Evolutionary conservation across 2,888 invertebrate species (phyloP).

Genomic region (Notodonta ziczac): DNA sequence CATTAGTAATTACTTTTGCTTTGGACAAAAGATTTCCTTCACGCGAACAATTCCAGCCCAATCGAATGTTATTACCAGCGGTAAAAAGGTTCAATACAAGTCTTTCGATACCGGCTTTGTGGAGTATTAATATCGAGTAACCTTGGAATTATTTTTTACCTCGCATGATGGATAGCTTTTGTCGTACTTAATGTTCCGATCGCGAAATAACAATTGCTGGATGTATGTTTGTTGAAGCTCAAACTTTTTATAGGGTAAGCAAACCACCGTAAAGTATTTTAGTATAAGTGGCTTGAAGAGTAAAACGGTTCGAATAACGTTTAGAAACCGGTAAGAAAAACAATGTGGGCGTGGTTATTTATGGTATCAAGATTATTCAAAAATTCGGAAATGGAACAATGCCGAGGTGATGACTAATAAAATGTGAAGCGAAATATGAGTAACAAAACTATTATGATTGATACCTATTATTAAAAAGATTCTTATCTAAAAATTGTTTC

Average conservation of each 20-base stretch:
- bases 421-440: background rate
- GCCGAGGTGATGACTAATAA: background rate
- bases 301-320: too few species aligned
- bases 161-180: conserved; percentile 45
- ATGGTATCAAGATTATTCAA: too few species aligned
- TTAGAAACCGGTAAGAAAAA: too few species aligned
- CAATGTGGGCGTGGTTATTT: too few species aligned
- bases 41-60: background rate
- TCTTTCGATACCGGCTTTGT: conserved; percentile 11
- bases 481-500: background rate
- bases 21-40: background rate
- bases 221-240: conserved; percentile 2
- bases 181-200: conserved; percentile 28
- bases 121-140: conserved; percentile 19
- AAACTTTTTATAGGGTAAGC: too few species aligned
- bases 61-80: conserved; percentile 20
- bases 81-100: conserved; percentile 20
- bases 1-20: background rate
- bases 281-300: too few species aligned
- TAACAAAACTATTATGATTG: background rate
- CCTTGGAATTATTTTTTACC: conserved; percentile 29
- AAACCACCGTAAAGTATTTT: too few species aligned
- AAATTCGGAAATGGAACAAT: too few species aligned
- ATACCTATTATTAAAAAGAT: background rate
- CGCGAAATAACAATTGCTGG: conserved; percentile 23